These are phyloP conservation scores for Falco novaeseelandiae DNA, from an alignment of 2,797 vertebrate species.

Conservation along the genomic window DNA sequence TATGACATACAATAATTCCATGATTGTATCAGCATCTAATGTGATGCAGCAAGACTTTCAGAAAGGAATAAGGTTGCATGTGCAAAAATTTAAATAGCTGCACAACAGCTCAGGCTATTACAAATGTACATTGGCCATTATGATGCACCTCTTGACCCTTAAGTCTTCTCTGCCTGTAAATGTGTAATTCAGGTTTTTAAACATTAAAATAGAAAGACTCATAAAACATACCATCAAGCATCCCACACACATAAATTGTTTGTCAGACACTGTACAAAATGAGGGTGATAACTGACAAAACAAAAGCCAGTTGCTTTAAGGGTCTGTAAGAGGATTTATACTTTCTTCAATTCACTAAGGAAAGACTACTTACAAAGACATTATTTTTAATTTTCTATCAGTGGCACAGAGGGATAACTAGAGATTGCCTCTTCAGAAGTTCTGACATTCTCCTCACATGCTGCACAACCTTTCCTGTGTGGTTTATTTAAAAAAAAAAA, in stretches of 20 bases:
- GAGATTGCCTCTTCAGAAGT: background rate
- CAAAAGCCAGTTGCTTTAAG: background rate
- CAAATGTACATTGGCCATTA: too few species aligned
- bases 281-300: background rate
- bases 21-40: too few species aligned
- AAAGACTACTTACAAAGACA: background rate
- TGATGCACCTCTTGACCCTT: background rate
- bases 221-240: background rate
- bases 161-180: background rate
- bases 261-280: fast-evolving
- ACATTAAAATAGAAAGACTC: background rate
- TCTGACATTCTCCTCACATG: background rate
- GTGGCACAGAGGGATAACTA: background rate
- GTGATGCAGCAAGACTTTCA: background rate
- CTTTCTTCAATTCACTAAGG: background rate
- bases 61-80: background rate
- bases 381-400: background rate
- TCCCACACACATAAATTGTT: too few species aligned
- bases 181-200: background rate
- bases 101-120: background rate
- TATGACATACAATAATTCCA: background rate
- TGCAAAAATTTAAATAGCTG: background rate
- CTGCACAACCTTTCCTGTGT: background rate
- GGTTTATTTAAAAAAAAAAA: too few species aligned
- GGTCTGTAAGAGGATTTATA: background rate